phyloP scores from a whole-genome alignment of 2,888 invertebrate genomes.

The Drosophila paracracens region DNA sequence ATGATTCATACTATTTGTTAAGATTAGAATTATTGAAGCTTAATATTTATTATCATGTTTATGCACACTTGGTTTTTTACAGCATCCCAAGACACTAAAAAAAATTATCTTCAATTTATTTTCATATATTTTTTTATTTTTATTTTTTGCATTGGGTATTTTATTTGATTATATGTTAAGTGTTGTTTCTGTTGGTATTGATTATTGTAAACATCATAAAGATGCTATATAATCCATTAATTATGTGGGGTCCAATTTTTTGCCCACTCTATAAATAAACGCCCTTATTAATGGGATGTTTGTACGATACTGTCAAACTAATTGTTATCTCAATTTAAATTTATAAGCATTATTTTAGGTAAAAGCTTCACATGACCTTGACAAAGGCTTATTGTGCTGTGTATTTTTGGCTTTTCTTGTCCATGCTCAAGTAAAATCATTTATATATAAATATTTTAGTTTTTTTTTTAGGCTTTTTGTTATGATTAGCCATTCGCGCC shows the following conservation, averaged over 20 bases:
- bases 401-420: conserved; percentile 51
- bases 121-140: not conserved
- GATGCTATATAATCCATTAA: not conserved
- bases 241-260: not conserved
- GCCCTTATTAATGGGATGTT: conserved; percentile 7
- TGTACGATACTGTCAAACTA: conserved; percentile 10
- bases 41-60: not conserved
- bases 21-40: not conserved
- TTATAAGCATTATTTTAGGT: conserved; percentile 27
- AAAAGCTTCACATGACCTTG: conserved; percentile 57
- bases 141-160: too few relatives aligned
- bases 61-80: not conserved
- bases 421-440: conserved; percentile 30
- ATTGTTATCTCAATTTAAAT: conserved; percentile 37
- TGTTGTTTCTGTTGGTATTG: not conserved
- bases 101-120: not conserved
- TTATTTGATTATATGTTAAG: not conserved
- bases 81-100: not conserved
- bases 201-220: not conserved
- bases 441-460: conserved; percentile 12
- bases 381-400: conserved; percentile 43
- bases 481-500: conserved; percentile 77
- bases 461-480: conserved; percentile 64
- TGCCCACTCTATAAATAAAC: not conserved
- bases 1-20: not conserved